Base-by-base conservation (phyloP, 2,113 vertebrate genomes). In the Mirounga angustirostris region DNA sequence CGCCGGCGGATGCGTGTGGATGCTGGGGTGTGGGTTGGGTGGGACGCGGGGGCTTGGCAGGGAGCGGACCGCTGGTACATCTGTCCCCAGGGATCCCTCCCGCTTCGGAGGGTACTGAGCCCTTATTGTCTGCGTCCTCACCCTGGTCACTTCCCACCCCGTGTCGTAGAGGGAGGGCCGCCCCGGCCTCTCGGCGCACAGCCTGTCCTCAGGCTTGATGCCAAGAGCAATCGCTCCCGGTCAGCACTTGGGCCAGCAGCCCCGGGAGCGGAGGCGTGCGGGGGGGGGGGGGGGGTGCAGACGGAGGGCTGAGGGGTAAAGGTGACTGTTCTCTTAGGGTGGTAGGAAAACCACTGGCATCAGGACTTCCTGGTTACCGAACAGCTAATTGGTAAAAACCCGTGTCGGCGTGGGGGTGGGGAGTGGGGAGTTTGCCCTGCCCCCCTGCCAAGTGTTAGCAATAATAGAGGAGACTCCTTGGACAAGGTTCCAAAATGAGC, bases 291-390 rank as follows among this genome's bases (percentile, higher is more conserved):
- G 14, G 36, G 36, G 30, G 11, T 46, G 13, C 78, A 10, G 2
- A 0, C 12, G n/a, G 24, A 5, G 54, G 56, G 30, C 63, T 2
- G 7, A 67, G 26, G 50, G 58, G 21, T 56, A 24, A 52, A 91
- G 78, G 65, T 74, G 74, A 86, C 80, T 96, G 85, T 87, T 43
- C 43, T 36, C 50, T 43, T 30, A 28, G 67, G 40, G 58, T 84
- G 84, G 61, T 12, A 94, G 76, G 58, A 63, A 95, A 40, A 61
- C 14, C 40, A 74, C 26, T 67, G 71, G 36, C 46, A 13, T 65
- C 94, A 40, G 78, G 82, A 82, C 65, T 96, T 97, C 96, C 86
- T 61, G 46, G 79, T 82, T 93, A 95, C 7, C 67, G 78, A 97
- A 76, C 43, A 86, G 76, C 89, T 89, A 73, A 40, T 87, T 81